Evolutionary conservation across 2,113 vertebrate genomes (phyloP), one percentile per base, ranked within the genome.

Genomic region (Stegastes partitus): DNA sequence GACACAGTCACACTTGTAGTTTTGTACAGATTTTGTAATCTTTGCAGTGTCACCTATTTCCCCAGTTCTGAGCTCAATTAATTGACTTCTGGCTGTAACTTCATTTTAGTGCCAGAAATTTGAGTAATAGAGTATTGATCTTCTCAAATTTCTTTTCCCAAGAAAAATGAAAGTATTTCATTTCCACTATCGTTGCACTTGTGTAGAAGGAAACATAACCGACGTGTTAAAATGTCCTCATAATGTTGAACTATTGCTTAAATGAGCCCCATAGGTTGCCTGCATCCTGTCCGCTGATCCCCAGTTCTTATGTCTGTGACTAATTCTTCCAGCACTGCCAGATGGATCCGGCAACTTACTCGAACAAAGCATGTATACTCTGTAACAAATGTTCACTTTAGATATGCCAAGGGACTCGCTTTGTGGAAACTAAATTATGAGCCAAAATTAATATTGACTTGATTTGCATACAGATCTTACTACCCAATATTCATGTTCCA

Each of bases 371-470:
- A 83, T 77, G 80, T 77, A 82, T 80, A 89, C 74, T 87, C 81
- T 85, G 79, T 81, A 87, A 88, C 86, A 91, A 87, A 89, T 89
- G 84, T 87, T 89, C 86, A 71, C 79, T 88, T 88, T 74, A 83
- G 78, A 87, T 76, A 78, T 87, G 87, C 87, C 87, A 87, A 88
- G 68, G 49, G 80, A 88, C 55, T 68, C 15, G 19, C 89, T 87
- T 76, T 81, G 72, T 80, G 55, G 63, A 84, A 89, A 69, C 58
- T 22, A 61, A 84, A 89, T 88, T 68, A 53, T 7, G 47, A 87
- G 80, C 84, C 84, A 87, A 77, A 84, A 86, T 86, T 70, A 87
- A 85, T 92, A 84, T 87, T 77, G 70, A 88, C 70, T 87, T 63
- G 54, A 87, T 91, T 85, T 91, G 89, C 83, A 87, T 78, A 53